Evolutionary conservation across 2,113 vertebrate species (phyloP).

Genomic region (Odocoileus hemionus): DNA sequence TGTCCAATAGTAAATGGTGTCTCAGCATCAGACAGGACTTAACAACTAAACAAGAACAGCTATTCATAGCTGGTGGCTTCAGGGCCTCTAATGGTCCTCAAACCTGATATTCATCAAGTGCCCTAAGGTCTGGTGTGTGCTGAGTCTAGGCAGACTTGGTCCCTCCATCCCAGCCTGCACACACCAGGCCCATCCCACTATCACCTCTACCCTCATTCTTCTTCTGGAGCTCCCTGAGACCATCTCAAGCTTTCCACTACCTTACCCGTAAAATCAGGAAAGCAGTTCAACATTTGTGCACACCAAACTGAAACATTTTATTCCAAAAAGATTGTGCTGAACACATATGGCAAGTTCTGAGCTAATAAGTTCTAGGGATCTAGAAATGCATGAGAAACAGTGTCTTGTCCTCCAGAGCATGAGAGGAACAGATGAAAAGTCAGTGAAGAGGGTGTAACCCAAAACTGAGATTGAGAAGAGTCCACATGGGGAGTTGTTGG

Average conservation of each 20-base stretch:
- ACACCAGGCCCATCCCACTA: fast-evolving
- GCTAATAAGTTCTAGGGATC: not conserved
- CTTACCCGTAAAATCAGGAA: not conserved
- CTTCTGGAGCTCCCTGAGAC: not conserved
- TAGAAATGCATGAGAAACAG: slow-evolving; percentile 34
- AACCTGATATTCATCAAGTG: too few relatives aligned
- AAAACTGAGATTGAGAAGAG: not conserved
- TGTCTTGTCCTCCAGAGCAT: not conserved
- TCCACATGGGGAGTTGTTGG: fast-evolving
- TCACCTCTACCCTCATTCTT: fast-evolving
- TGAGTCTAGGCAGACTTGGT: not conserved
- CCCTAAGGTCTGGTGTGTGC: not conserved
- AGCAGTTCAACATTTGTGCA: too few relatives aligned
- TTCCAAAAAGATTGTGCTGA: not conserved
- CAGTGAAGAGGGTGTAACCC: not conserved
- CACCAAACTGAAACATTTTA: not conserved
- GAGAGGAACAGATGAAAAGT: not conserved
- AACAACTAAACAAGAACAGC: not conserved
- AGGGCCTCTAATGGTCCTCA: not conserved
- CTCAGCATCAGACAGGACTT: not conserved
- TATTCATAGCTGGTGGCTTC: not conserved
- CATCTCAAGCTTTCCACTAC: too few relatives aligned
- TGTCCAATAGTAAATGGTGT: too few relatives aligned
- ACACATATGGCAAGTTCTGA: fast-evolving
- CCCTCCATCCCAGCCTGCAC: not conserved